Conservation (phyloP, 2,888 invertebrate genomes). For the Synergus laeviventris region DNA sequence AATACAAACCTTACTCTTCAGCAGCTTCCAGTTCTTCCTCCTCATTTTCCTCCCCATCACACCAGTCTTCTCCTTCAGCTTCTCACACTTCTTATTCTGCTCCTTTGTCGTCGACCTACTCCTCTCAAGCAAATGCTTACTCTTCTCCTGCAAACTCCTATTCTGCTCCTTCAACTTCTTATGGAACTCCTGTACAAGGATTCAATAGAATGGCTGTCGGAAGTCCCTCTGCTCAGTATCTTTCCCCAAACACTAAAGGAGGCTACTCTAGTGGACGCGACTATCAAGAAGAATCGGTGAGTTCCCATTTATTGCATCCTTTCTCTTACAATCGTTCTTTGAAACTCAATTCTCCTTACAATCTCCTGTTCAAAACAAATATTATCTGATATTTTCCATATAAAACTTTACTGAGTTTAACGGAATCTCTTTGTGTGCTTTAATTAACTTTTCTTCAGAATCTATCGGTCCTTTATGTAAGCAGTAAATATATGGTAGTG, state of each 20-base stretch:
- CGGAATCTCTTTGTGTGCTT: neutral
- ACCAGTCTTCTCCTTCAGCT: neutral
- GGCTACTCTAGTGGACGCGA: neutral
- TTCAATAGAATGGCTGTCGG: conserved; percentile 2
- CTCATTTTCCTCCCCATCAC: neutral
- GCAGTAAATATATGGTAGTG: neutral
- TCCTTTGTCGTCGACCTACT: neutral
- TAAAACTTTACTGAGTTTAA: neutral
- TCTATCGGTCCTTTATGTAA: neutral
- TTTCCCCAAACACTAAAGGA: neutral
- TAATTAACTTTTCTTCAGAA: neutral
- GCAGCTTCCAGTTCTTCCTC: conserved; percentile 5
- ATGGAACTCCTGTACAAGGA: neutral
- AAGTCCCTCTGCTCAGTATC: neutral
- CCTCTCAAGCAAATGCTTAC: neutral
- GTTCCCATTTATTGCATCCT: neutral
- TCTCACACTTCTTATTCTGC: neutral
- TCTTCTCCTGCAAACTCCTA: neutral
- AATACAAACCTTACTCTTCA: conserved; percentile 7
- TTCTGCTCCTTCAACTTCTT: neutral
- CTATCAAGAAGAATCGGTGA: conserved; percentile 29
- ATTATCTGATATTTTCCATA: conserved; percentile 3
- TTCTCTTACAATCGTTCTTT: neutral
- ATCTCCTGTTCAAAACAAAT: conserved; percentile 8
- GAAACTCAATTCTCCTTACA: neutral